Evolutionary conservation across 1,140 invertebrate genomes (phyloP).

Genomic region (Habropoda laboriosa): DNA sequence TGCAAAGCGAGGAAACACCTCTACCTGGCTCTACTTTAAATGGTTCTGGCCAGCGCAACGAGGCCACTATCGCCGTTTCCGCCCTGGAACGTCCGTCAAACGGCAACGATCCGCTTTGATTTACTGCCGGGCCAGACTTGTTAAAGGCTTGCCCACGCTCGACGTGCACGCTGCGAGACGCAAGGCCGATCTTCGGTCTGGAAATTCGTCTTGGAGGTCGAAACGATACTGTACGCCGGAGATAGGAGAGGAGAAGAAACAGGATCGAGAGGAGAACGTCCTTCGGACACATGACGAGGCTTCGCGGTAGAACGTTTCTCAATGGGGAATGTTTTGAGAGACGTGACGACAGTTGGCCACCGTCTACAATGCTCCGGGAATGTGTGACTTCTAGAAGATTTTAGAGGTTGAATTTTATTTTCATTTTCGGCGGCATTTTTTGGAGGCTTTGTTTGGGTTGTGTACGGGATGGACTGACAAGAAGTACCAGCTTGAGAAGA

Average conservation of each 20-base stretch:
- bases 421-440: too few species aligned
- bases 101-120: conserved; percentile 41
- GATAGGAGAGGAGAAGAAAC: background rate
- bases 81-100: conserved; percentile 36
- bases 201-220: conserved; percentile 1
- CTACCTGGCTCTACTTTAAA: conserved; percentile 51
- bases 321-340: background rate
- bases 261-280: background rate
- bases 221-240: background rate
- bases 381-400: background rate
- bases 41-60: conserved; percentile 28
- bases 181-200: conserved; percentile 20
- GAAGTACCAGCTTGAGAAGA: too few species aligned
- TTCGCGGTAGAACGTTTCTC: background rate
- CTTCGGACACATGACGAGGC: background rate
- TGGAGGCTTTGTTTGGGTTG: too few species aligned
- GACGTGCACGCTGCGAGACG: conserved; percentile 5
- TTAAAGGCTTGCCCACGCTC: conserved; percentile 43
- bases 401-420: too few species aligned
- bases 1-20: conserved; percentile 67
- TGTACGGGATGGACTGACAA: too few species aligned
- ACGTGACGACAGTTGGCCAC: conserved; percentile 7
- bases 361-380: background rate
- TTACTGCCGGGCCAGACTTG: conserved; percentile 28
- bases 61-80: conserved; percentile 44